Conservation (phyloP, 2,113 vertebrate genomes). For the Aviceda subcristata region DNA sequence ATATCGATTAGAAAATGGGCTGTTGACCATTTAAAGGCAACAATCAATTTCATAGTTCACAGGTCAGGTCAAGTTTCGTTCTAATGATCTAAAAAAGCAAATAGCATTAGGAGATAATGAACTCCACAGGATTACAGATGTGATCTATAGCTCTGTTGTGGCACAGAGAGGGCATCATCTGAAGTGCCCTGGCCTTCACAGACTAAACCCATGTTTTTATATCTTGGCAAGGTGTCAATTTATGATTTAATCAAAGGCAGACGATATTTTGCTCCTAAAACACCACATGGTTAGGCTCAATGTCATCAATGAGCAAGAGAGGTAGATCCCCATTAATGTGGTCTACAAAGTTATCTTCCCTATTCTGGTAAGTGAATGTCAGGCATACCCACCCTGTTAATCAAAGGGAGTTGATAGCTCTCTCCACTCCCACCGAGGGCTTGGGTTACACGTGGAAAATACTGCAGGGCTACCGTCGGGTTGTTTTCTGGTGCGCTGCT, state of each 20-base stretch:
- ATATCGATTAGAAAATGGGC: conserved; percentile 85
- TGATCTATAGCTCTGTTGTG: conserved; percentile 73
- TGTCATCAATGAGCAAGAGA: conserved; percentile 46
- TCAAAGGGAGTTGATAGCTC: conserved; percentile 13
- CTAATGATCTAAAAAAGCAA: conserved; percentile 79
- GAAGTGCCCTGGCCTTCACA: conserved; percentile 43
- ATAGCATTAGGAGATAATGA: conserved; percentile 84
- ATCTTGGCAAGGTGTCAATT: conserved; percentile 71
- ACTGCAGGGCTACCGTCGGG: background rate
- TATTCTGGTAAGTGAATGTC: conserved; percentile 65
- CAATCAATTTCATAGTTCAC: conserved; percentile 84
- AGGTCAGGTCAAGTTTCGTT: conserved; percentile 85
- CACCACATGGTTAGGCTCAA: conserved; percentile 33
- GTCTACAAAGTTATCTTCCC: conserved; percentile 53
- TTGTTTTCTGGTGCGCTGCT: background rate
- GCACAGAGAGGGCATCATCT: conserved; percentile 51
- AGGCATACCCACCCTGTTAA: conserved; percentile 21
- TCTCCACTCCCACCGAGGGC: background rate
- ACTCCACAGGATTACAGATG: conserved; percentile 70
- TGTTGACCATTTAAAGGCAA: conserved; percentile 83
- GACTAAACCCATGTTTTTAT: conserved; percentile 62
- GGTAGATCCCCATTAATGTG: conserved; percentile 60
- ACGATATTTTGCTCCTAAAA: conserved; percentile 42
- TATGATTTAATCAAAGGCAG: conserved; percentile 75
- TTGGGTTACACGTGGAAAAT: background rate